A percentile compares a stretch with the other conserved stretches of the same genome.
Evolutionary conservation across 30 jellyfish, hydroid and myxozoan species (phyloP).

Genomic region (Aurelia coerulea): DNA sequence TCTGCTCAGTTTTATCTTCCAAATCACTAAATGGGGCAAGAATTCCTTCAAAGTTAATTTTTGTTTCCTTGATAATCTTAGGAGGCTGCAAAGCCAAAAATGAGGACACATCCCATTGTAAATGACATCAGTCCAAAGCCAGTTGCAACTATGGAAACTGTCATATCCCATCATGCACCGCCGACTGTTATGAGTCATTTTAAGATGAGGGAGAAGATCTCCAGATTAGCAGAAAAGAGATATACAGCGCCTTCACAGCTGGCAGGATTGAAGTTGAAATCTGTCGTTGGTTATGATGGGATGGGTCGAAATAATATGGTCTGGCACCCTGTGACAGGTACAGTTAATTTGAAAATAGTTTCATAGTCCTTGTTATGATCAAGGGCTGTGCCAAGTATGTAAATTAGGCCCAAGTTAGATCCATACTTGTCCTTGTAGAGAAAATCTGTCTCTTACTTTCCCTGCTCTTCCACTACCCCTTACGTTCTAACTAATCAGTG

Average conservation of each 20-base stretch:
- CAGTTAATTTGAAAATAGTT: neutral
- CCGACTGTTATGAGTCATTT: constrained; percentile 84
- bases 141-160: constrained; percentile 52
- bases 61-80: neutral
- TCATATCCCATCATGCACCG: constrained; percentile 80
- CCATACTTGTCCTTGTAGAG: too few species aligned
- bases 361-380: too few species aligned
- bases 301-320: constrained; percentile 72
- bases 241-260: constrained; percentile 89
- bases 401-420: too few species aligned
- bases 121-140: constrained; percentile 44
- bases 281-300: constrained; percentile 91
- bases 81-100: constrained; percentile 12
- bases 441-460: too few species aligned
- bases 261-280: constrained; percentile 84
- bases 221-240: constrained; percentile 80
- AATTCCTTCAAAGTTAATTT: neutral
- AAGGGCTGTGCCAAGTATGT: too few species aligned
- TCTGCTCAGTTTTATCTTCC: too few species aligned
- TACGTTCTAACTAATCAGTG: too few species aligned
- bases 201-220: constrained; percentile 70
- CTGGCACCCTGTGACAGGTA: constrained; percentile 95
- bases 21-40: too few species aligned
- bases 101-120: constrained; percentile 11
- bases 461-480: too few species aligned